Percentiles rank a stretch among this genome's conserved stretches.
These are phyloP conservation scores for Hafferia zeledoni DNA, from an alignment of 2,797 vertebrate genomes.

Conservation along the genomic window DNA sequence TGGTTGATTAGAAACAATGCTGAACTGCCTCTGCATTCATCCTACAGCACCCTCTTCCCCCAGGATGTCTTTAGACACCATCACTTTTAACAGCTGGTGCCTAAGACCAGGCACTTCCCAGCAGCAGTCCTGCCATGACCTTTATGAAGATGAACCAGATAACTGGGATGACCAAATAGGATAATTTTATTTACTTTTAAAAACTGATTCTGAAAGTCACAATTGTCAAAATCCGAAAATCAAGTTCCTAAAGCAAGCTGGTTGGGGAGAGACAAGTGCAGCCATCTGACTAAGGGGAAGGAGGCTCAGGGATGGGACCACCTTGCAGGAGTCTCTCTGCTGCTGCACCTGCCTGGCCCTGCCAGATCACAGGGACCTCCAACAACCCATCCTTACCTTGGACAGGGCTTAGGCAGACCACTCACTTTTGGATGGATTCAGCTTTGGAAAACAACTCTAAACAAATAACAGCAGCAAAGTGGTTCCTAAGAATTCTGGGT, in stretches of 20 bases:
- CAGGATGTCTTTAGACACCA: background rate
- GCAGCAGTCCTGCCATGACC: background rate
- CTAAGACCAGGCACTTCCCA: background rate
- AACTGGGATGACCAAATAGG: background rate
- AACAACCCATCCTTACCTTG: background rate
- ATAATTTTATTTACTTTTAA: background rate
- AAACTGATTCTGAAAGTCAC: background rate
- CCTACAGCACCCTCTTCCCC: background rate
- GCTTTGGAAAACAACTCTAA: background rate
- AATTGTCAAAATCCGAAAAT: background rate
- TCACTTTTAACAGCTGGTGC: background rate
- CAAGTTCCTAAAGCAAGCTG: background rate
- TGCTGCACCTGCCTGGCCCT: background rate
- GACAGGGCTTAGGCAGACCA: background rate
- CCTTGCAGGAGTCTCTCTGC: background rate
- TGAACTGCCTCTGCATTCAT: background rate
- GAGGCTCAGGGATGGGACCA: background rate
- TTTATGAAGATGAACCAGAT: background rate
- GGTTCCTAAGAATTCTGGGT: background rate
- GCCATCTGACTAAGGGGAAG: fast-evolving
- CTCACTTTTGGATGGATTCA: background rate
- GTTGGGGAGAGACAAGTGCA: background rate
- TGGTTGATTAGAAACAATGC: background rate
- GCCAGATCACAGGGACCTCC: background rate
- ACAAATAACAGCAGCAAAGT: background rate